Evolutionary conservation across 1,140 invertebrate species (phyloP).

Genomic region (Caenorhabditis elegans): DNA sequence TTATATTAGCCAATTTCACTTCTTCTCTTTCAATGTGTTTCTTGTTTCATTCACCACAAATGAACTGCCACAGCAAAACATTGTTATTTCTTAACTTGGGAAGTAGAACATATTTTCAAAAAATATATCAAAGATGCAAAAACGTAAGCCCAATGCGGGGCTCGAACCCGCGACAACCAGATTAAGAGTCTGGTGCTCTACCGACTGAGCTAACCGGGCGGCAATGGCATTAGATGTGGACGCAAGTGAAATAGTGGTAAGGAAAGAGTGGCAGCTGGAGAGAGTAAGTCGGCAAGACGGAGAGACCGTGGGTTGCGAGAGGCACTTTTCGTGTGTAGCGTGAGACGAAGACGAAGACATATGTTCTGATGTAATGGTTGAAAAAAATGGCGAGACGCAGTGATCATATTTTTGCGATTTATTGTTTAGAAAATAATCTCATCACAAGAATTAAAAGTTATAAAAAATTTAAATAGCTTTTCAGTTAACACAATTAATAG

Average conservation of each 20-base stretch:
- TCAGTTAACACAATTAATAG: neutral
- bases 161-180: conserved; percentile 66
- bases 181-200: conserved; percentile 67
- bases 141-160: conserved; percentile 63
- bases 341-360: too few relatives aligned
- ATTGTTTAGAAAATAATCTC: too few relatives aligned
- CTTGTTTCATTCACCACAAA: neutral
- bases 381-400: too few relatives aligned
- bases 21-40: neutral
- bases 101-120: neutral
- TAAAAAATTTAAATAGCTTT: too few relatives aligned
- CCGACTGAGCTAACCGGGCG: conserved; percentile 66
- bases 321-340: too few relatives aligned
- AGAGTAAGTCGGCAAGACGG: neutral
- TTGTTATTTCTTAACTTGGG: neutral
- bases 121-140: conserved; percentile 30
- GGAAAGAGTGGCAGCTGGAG: neutral
- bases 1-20: neutral
- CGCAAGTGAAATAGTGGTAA: neutral
- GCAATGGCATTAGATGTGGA: neutral
- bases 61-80: neutral
- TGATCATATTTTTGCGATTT: too few relatives aligned
- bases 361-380: too few relatives aligned
- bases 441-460: too few relatives aligned
- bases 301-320: too few relatives aligned